These are phyloP conservation scores for Paracyprichromis sp. DNA, from an alignment of 2,113 vertebrate species.

Conservation along the genomic window DNA sequence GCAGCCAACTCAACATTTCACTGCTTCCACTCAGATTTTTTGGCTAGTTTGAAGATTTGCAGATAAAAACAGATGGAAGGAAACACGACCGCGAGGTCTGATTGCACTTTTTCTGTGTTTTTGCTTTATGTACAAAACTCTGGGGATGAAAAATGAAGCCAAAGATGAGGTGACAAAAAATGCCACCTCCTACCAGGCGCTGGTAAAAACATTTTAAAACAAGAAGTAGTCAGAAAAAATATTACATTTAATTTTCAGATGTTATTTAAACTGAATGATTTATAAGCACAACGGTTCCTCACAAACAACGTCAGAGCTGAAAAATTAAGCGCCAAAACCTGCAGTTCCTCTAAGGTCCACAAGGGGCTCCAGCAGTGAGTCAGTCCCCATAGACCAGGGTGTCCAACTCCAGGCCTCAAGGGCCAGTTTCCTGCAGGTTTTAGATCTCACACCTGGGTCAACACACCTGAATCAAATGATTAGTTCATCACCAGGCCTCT, in stretches of 20 bases:
- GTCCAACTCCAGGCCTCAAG: background rate
- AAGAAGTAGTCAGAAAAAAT: background rate
- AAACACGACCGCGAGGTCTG: background rate
- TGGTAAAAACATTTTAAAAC: background rate
- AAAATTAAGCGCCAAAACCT: background rate
- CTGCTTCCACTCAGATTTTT: background rate
- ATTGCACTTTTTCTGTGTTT: background rate
- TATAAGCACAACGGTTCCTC: background rate
- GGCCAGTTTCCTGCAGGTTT: background rate
- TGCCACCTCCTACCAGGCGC: background rate
- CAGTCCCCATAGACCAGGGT: background rate
- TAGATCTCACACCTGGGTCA: background rate
- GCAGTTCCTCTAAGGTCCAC: background rate
- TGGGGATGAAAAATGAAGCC: background rate
- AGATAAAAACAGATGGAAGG: background rate
- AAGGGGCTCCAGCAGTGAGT: background rate
- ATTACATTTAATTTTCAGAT: background rate
- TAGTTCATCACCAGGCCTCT: background rate
- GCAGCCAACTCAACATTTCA: background rate
- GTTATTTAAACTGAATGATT: background rate
- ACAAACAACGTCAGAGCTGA: background rate
- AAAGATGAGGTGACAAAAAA: background rate
- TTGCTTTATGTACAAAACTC: background rate
- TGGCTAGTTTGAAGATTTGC: background rate
- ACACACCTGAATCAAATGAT: background rate